Evolutionary conservation across 2,888 invertebrate genomes (phyloP), one percentile per base, ranked within the genome.

Genomic region (Dorcus hopei): DNA sequence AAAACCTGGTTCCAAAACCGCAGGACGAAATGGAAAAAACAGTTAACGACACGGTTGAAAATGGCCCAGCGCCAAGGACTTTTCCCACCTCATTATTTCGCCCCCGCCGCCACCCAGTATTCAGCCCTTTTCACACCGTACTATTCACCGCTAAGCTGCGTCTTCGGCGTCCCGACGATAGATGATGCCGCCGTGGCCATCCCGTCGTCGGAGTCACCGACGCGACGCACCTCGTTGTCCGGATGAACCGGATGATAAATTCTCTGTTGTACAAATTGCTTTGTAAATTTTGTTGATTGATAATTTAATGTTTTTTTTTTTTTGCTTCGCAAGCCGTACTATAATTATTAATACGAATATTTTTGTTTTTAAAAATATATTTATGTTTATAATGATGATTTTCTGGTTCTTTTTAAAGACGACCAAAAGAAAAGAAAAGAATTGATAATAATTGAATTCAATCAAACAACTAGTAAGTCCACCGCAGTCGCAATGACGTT

Each of bases 1-100:
- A 97, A 97, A 77, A 96, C 96, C 0, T 96, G 96, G 96, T 96
- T 96, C 75, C 95, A 95, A 78, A 95, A 97, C 75, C 83, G 97
- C 58, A 83, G 97, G 61, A 97, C 97, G 0, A 97, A 97, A 76
- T 97, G 96, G 96, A 96, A 97, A 80, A 97, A 97, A 71, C 97
- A 97, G 73, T 80, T 97, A 70, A 95, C 96, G 0, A 91, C 94
- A 0, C 81, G 94, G 3, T 79, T 96, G 63, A 93, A 95, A 77
- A 90, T 95, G 76, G 93, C 94, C 0, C 95, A 94, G 72, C 80
- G 93, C 2, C 93, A 94, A 72, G 92, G 91, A 0, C 73, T 92
- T 33, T 89, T 90, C 70, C 84, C 87, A 0, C 84, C 87, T 0
- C 86, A 87, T 62, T 87, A 89, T 70, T 85, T 90, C 62, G 83